Evolutionary conservation across 2,113 vertebrate species (phyloP).

Genomic region (Mesocricetus auratus): DNA sequence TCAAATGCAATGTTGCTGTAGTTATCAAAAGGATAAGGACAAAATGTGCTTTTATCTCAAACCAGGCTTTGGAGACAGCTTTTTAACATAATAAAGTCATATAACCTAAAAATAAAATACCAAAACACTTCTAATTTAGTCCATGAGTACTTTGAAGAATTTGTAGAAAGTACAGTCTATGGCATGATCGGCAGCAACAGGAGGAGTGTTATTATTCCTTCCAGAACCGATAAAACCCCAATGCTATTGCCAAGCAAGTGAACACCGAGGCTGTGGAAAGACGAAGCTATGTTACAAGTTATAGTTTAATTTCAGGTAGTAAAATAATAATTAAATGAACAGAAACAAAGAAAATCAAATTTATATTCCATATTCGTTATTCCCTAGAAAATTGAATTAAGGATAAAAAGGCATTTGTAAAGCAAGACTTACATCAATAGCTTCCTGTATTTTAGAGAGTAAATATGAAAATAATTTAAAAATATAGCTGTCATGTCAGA

Average conservation of each 20-base stretch:
- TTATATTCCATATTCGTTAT: conserved; percentile 21
- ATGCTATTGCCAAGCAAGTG: conserved; percentile 93
- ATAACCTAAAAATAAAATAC: conserved; percentile 51
- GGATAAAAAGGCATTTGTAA: conserved; percentile 21
- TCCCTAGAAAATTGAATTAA: conserved; percentile 57
- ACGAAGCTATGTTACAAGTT: not conserved
- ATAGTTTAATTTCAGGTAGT: conserved; percentile 3
- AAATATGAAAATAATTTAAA: conserved; percentile 53
- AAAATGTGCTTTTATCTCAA: conserved; percentile 4
- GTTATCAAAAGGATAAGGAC: conserved; percentile 18
- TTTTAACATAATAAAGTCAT: conserved; percentile 50
- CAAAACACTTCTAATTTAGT: conserved; percentile 48
- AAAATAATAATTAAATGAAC: conserved; percentile 33
- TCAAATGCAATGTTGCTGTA: conserved; percentile 29
- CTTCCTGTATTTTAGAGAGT: conserved; percentile 12
- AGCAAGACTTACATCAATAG: not conserved
- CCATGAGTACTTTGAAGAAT: not conserved
- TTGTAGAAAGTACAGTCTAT: not conserved
- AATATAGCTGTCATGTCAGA: conserved; percentile 24
- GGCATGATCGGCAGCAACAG: not conserved
- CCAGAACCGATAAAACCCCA: conserved; percentile 96
- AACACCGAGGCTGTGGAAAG: conserved; percentile 92
- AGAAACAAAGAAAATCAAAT: conserved; percentile 24
- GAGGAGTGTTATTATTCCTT: conserved; percentile 78
- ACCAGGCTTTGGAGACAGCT: conserved; percentile 38